Conservation (phyloP, 2,888 invertebrate genomes). For the Monochamus alternatus region DNA sequence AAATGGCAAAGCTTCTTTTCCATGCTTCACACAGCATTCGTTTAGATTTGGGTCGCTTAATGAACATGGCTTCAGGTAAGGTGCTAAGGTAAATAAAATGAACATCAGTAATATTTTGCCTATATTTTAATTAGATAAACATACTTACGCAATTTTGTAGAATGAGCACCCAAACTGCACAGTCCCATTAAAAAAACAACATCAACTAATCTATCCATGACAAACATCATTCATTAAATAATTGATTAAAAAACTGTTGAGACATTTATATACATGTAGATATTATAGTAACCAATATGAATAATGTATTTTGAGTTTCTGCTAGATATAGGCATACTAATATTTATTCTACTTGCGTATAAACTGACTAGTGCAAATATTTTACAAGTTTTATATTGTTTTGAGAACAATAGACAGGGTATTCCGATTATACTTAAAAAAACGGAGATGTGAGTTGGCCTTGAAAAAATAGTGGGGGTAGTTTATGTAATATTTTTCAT, state of each 20-base stretch:
- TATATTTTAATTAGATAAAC: too few relatives aligned
- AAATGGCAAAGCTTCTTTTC: slow-evolving; percentile 1
- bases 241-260: not conserved
- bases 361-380: too few relatives aligned
- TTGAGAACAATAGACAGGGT: too few relatives aligned
- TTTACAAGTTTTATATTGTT: too few relatives aligned
- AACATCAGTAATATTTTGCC: too few relatives aligned
- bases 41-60: not conserved
- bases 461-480: too few relatives aligned
- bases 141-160: not conserved
- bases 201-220: not conserved
- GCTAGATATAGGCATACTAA: too few relatives aligned
- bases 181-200: not conserved
- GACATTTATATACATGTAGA: not conserved
- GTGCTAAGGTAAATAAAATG: not conserved
- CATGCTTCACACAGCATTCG: slow-evolving; percentile 3
- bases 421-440: too few relatives aligned
- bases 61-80: not conserved
- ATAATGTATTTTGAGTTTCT: not conserved
- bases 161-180: not conserved
- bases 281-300: not conserved
- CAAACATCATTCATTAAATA: not conserved
- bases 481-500: too few relatives aligned
- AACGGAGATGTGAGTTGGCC: too few relatives aligned
- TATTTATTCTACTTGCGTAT: too few relatives aligned